A percentile compares a stretch with the other conserved stretches of the same genome.
Evolutionary conservation across 2,797 vertebrate species (phyloP).

Genomic region (Sarcophilus harrisii): DNA sequence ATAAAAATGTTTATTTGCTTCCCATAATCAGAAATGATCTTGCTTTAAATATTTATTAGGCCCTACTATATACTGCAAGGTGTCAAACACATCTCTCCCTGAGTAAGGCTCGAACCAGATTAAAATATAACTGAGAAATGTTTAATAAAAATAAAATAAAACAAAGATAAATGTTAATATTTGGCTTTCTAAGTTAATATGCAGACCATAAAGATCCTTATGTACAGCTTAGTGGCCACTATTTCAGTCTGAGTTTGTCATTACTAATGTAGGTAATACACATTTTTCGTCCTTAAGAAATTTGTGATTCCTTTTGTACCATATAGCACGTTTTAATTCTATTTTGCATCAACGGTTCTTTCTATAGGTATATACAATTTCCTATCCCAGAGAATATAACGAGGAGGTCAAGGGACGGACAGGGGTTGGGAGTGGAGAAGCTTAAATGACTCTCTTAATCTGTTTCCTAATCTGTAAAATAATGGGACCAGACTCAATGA

Average conservation of each 20-base stretch:
- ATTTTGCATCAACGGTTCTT: background rate
- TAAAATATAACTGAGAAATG: background rate
- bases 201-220: background rate
- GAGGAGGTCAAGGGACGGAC: background rate
- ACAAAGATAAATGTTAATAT: background rate
- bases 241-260: background rate
- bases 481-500: background rate
- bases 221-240: background rate
- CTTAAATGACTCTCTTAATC: background rate
- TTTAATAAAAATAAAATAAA: background rate
- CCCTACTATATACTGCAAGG: background rate
- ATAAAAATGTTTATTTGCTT: background rate
- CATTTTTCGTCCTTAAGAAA: background rate
- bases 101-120: background rate
- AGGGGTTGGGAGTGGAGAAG: fast-evolving
- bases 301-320: background rate
- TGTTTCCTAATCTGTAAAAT: background rate
- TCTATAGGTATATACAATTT: background rate
- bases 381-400: background rate
- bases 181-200: background rate
- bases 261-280: background rate
- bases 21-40: background rate
- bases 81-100: background rate
- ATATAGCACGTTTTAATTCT: background rate
- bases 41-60: background rate